Percentiles rank a stretch among this genome's conserved stretches.
Conservation (phyloP, 1,140 invertebrate species). For the Listronotus bonariensis region DNA sequence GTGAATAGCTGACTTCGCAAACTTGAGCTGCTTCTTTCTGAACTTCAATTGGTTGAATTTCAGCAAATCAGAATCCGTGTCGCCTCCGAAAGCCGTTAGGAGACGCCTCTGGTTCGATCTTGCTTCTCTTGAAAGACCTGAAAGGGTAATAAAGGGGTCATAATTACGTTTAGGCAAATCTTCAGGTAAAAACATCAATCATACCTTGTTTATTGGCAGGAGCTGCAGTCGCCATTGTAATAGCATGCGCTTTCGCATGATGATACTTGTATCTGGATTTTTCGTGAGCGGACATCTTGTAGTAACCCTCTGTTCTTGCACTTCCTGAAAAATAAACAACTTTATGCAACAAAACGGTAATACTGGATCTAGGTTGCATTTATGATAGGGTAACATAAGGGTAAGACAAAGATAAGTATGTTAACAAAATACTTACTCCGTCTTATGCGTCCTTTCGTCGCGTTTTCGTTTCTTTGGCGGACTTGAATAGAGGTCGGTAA, state of each 20-base stretch:
- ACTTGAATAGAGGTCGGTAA: conserved; percentile 72
- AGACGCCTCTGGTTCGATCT: conserved; percentile 91
- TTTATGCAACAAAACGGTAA: too few relatives aligned
- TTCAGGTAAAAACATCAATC: background rate
- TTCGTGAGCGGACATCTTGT: conserved; percentile 88
- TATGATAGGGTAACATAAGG: too few relatives aligned
- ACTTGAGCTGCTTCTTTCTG: conserved; percentile 96
- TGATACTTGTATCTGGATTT: conserved; percentile 90
- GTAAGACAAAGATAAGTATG: background rate
- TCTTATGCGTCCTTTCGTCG: conserved; percentile 64
- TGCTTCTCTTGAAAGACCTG: conserved; percentile 81
- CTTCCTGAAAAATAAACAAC: conserved; percentile 65
- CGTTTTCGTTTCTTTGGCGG: conserved; percentile 76
- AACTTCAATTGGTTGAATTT: conserved; percentile 99
- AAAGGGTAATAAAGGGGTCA: background rate
- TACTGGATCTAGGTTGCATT: too few relatives aligned
- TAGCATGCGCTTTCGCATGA: conserved; percentile 67
- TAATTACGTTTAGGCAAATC: too few relatives aligned
- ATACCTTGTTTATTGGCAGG: conserved; percentile 71
- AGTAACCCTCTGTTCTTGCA: conserved; percentile 91
- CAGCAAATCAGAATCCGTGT: conserved; percentile 89
- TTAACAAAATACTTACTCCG: background rate
- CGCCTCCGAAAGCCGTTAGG: conserved; percentile 85
- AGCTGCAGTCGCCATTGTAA: conserved; percentile 58
- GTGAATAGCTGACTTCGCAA: conserved; percentile 97